phyloP scores from a whole-genome alignment of 1,140 invertebrate genomes.

The Drosophila malerkotliana region DNA sequence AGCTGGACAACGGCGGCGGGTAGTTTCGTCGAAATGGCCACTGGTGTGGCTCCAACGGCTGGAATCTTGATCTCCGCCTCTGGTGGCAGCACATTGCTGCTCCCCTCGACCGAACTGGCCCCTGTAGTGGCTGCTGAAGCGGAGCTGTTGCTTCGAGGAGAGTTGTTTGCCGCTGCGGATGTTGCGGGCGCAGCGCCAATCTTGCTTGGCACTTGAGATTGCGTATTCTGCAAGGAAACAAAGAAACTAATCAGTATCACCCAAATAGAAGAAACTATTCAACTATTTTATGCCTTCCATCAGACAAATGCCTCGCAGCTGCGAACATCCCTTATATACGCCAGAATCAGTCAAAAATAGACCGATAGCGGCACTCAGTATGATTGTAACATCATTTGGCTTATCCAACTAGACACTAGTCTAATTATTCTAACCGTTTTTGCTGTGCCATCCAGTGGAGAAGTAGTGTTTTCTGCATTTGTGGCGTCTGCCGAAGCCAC shows the following conservation, averaged over 20 bases:
- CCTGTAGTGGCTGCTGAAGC: slow-evolving; percentile 16
- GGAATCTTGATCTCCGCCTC: slow-evolving; percentile 87
- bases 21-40: slow-evolving; percentile 87
- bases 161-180: slow-evolving; percentile 28
- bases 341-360: slow-evolving; percentile 67
- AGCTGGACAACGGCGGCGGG: slow-evolving; percentile 87
- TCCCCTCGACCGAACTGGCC: slow-evolving; percentile 48
- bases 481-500: slow-evolving; percentile 3
- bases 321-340: slow-evolving; percentile 58
- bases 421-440: slow-evolving; percentile 62
- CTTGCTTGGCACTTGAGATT: slow-evolving; percentile 75
- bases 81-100: slow-evolving; percentile 73
- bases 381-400: slow-evolving; percentile 54
- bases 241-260: neutral
- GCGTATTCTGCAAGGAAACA: slow-evolving; percentile 58
- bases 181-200: slow-evolving; percentile 28
- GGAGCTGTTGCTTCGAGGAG: slow-evolving; percentile 22
- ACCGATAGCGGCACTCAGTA: slow-evolving; percentile 51
- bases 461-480: slow-evolving; percentile 36
- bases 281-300: neutral
- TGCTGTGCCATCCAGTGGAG: slow-evolving; percentile 43
- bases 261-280: neutral
- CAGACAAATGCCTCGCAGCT: slow-evolving; percentile 78
- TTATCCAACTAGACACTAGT: neutral
- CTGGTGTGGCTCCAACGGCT: slow-evolving; percentile 86